Conservation (phyloP, 2,888 invertebrate species). For the Cinara cedri region DNA sequence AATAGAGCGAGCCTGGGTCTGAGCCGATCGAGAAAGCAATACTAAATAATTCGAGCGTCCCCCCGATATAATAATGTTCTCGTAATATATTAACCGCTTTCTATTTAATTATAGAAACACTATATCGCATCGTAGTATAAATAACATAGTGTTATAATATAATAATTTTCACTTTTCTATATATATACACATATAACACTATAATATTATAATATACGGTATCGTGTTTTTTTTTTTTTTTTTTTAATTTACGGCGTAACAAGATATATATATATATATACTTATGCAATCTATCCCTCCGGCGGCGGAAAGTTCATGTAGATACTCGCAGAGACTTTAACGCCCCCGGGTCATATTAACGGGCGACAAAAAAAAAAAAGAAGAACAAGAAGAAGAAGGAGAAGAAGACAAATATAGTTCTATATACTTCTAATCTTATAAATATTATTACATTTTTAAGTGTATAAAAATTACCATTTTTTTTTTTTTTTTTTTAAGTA, state of each 20-base stretch:
- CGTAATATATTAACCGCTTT: conserved; percentile 49
- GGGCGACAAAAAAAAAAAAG: too few relatives aligned
- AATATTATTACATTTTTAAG: too few relatives aligned
- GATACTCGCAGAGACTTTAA: conserved; percentile 37
- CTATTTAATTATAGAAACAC: conserved; percentile 55
- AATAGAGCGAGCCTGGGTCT: neutral
- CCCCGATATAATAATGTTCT: neutral
- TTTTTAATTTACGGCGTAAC: too few relatives aligned
- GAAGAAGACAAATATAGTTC: too few relatives aligned
- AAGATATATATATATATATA: conserved; percentile 1
- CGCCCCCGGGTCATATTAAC: neutral
- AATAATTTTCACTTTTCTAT: conserved; percentile 49
- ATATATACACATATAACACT: neutral
- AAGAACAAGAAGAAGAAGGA: too few relatives aligned
- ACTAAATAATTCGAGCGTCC: neutral
- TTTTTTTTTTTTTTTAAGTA: neutral
- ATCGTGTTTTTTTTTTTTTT: too few relatives aligned
- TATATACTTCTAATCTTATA: too few relatives aligned
- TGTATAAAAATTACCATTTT: conserved; percentile 39
- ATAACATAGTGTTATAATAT: too few relatives aligned
- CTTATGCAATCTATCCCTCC: neutral
- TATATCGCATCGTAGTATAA: neutral
- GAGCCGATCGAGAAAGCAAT: conserved; percentile 50
- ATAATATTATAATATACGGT: conserved; percentile 18
- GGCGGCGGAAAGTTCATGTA: too few relatives aligned